These are phyloP conservation scores for Tryphoninae sp. DNA, from an alignment of 2,888 invertebrate genomes.

Conservation along the genomic window DNA sequence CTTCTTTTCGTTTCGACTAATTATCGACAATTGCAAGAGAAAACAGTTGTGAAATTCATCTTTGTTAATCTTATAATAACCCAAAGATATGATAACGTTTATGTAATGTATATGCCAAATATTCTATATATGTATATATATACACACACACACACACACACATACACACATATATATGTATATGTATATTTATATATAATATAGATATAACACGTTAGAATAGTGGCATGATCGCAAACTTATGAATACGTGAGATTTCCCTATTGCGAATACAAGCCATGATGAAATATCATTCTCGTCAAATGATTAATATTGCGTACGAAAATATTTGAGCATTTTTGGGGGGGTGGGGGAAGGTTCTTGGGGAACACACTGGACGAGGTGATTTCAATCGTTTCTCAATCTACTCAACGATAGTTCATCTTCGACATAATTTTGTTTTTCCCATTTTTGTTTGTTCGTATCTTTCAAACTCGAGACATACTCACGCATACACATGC, in stretches of 20 bases:
- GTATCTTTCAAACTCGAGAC: constrained; percentile 15
- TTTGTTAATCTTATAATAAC: constrained; percentile 46
- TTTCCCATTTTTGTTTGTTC: not conserved
- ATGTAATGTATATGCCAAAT: constrained; percentile 48
- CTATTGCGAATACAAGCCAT: constrained; percentile 46
- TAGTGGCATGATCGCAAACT: constrained; percentile 48
- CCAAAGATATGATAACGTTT: constrained; percentile 38
- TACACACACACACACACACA: not conserved
- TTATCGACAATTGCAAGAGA: constrained; percentile 42
- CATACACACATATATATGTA: not conserved
- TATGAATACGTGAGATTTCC: constrained; percentile 47
- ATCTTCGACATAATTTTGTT: constrained; percentile 15
- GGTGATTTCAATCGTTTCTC: constrained; percentile 17
- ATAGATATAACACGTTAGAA: constrained; percentile 52
- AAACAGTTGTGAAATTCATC: constrained; percentile 43
- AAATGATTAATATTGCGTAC: constrained; percentile 45
- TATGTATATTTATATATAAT: constrained; percentile 38
- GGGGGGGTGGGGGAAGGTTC: not conserved
- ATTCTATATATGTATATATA: constrained; percentile 44
- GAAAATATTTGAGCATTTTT: constrained; percentile 63
- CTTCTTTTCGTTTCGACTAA: constrained; percentile 6
- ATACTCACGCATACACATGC: constrained; percentile 22
- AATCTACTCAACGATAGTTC: constrained; percentile 31
- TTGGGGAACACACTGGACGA: constrained; percentile 6
- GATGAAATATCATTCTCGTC: constrained; percentile 34